phyloP scores from a whole-genome alignment of 1,140 invertebrate genomes.

The Atta texana region DNA sequence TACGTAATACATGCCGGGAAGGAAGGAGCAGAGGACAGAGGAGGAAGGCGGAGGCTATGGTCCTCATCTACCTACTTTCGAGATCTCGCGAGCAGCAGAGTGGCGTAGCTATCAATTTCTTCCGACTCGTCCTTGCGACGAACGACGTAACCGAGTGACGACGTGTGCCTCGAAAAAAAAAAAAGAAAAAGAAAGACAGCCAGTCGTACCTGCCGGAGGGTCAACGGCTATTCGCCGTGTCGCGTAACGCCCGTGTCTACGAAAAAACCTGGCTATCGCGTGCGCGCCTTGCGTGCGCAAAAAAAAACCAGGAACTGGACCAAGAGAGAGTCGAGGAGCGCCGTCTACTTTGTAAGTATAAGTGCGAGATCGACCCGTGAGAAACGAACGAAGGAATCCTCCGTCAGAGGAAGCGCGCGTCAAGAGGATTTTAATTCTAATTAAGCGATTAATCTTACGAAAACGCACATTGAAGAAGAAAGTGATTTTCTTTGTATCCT shows the following conservation, averaged over 20 bases:
- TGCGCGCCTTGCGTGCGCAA: constrained; percentile 44
- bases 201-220: not conserved
- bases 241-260: constrained; percentile 25
- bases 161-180: constrained; percentile 15
- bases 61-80: constrained; percentile 36
- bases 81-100: constrained; percentile 49
- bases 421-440: not conserved
- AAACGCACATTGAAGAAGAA: not conserved
- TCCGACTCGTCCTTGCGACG: constrained; percentile 65
- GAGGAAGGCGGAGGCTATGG: not conserved
- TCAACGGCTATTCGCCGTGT: constrained; percentile 11
- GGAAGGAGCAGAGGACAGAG: not conserved
- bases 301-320: constrained; percentile 40
- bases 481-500: not conserved
- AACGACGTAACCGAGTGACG: constrained; percentile 16
- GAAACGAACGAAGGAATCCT: constrained; percentile 28
- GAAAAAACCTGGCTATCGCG: constrained; percentile 56
- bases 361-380: constrained; percentile 32
- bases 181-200: not conserved
- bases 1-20: constrained; percentile 60
- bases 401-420: not conserved
- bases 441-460: not conserved
- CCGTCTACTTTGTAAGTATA: constrained; percentile 38
- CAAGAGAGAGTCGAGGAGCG: constrained; percentile 3
- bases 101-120: constrained; percentile 64